Conservation (phyloP, 2,113 vertebrate species). For the Passer montanus region DNA sequence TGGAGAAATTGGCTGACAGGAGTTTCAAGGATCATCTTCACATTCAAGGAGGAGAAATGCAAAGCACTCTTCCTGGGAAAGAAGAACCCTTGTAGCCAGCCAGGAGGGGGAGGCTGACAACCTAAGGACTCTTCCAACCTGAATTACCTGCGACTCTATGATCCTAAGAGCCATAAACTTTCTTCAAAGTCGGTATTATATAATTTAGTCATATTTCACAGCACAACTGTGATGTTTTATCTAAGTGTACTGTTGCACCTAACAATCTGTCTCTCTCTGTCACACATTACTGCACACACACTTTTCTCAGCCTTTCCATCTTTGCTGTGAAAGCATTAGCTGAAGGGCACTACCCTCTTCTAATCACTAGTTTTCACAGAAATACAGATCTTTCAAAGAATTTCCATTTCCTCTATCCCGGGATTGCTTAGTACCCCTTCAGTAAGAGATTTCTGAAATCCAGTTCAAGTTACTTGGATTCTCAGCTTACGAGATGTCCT, state of each 20-base stretch:
- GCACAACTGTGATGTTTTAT: neutral
- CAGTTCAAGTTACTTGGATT: neutral
- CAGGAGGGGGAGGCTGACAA: neutral
- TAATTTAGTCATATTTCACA: neutral
- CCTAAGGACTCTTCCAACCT: neutral
- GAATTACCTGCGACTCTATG: neutral
- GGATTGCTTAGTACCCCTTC: neutral
- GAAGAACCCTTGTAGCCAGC: neutral
- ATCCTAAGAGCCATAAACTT: neutral
- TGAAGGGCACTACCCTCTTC: neutral
- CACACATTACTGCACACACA: neutral
- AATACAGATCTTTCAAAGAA: neutral
- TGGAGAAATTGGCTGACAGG: neutral
- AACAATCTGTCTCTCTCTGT: neutral
- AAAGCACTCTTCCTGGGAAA: neutral
- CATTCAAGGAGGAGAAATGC: neutral
- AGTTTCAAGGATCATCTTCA: neutral
- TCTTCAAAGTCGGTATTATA: neutral
- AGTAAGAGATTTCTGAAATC: neutral
- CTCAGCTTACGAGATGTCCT: neutral
- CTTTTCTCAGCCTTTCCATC: neutral
- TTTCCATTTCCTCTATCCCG: neutral
- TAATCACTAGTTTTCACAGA: neutral
- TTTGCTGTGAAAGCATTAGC: neutral
- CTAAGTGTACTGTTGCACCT: neutral